Percentiles rank a stretch among this genome's conserved stretches.
phyloP scores from a whole-genome alignment of 2,888 invertebrate species.

The Eudemis profundana region DNA sequence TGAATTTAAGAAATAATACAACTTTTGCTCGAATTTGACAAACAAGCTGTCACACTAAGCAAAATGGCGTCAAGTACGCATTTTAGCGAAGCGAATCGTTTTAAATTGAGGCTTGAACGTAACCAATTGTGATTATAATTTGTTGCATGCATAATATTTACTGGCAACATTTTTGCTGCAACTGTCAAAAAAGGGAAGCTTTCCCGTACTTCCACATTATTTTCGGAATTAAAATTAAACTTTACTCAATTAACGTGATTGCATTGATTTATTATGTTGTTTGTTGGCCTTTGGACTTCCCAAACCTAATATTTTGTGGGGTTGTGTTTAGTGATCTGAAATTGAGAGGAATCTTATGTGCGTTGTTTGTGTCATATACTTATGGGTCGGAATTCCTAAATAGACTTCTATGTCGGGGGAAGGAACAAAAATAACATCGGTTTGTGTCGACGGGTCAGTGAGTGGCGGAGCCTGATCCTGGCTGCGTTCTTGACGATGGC shows the following conservation, averaged over 20 bases:
- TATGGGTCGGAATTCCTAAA: slow-evolving; percentile 78
- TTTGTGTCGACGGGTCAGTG: slow-evolving; percentile 66
- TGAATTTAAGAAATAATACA: not conserved
- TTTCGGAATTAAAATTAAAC: slow-evolving; percentile 41
- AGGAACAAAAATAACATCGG: slow-evolving; percentile 82
- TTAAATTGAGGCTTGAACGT: slow-evolving; percentile 16
- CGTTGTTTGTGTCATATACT: slow-evolving; percentile 78
- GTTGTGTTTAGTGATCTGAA: slow-evolving; percentile 49
- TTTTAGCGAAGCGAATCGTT: slow-evolving; percentile 1
- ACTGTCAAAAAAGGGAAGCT: slow-evolving; percentile 40
- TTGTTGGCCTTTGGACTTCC: slow-evolving; percentile 26
- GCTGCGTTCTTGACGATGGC: slow-evolving; percentile 52
- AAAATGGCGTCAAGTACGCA: slow-evolving; percentile 10
- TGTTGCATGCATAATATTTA: not conserved
- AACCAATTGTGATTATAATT: not conserved
- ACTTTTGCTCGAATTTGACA: not conserved
- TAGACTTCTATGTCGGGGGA: slow-evolving; percentile 81
- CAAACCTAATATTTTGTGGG: slow-evolving; percentile 45
- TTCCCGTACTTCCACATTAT: slow-evolving; percentile 35
- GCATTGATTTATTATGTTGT: slow-evolving; percentile 37
- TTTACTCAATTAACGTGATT: slow-evolving; percentile 43
- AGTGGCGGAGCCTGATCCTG: slow-evolving; percentile 60
- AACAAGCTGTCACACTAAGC: not conserved
- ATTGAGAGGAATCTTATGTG: slow-evolving; percentile 60
- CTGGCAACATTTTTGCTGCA: slow-evolving; percentile 25